A percentile compares a stretch with the other conserved stretches of the same genome.
These are phyloP conservation scores for Amblyteles armatorius DNA, from an alignment of 2,888 invertebrate species.

Conservation along the genomic window DNA sequence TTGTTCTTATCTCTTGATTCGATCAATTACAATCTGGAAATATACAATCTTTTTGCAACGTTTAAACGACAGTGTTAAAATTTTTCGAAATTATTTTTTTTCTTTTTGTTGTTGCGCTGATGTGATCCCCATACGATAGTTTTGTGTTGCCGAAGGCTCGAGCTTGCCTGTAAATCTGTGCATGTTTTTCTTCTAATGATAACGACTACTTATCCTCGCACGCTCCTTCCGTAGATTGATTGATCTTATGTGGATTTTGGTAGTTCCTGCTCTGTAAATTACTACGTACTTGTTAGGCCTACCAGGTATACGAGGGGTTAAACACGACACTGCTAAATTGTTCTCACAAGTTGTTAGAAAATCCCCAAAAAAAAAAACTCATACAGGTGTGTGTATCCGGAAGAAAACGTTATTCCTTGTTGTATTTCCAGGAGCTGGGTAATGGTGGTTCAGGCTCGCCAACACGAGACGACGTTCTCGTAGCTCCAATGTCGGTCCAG, in stretches of 20 bases:
- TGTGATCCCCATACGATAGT: background rate
- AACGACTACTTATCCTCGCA: background rate
- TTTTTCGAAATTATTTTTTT: slow-evolving; percentile 56
- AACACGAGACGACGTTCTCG: slow-evolving; percentile 87
- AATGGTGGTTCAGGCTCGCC: slow-evolving; percentile 86
- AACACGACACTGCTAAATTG: too few species aligned
- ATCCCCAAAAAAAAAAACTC: background rate
- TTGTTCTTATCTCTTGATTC: slow-evolving; percentile 37
- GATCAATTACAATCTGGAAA: slow-evolving; percentile 53
- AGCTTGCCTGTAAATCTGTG: background rate
- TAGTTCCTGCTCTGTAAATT: too few species aligned
- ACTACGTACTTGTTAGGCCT: too few species aligned
- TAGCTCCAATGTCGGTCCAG: slow-evolving; percentile 94
- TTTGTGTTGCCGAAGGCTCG: background rate
- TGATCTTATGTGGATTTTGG: background rate
- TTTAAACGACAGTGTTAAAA: slow-evolving; percentile 49
- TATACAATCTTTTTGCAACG: slow-evolving; percentile 64
- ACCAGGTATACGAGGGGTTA: background rate
- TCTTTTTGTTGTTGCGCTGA: slow-evolving; percentile 13
- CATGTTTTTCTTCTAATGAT: background rate
- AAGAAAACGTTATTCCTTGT: slow-evolving; percentile 62
- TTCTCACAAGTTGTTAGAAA: background rate
- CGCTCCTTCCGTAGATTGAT: background rate
- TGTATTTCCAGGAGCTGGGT: slow-evolving; percentile 89
- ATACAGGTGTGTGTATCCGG: slow-evolving; percentile 8